These are phyloP conservation scores for Parasteatoda lunata DNA, from an alignment of 2,888 invertebrate species.

Conservation along the genomic window DNA sequence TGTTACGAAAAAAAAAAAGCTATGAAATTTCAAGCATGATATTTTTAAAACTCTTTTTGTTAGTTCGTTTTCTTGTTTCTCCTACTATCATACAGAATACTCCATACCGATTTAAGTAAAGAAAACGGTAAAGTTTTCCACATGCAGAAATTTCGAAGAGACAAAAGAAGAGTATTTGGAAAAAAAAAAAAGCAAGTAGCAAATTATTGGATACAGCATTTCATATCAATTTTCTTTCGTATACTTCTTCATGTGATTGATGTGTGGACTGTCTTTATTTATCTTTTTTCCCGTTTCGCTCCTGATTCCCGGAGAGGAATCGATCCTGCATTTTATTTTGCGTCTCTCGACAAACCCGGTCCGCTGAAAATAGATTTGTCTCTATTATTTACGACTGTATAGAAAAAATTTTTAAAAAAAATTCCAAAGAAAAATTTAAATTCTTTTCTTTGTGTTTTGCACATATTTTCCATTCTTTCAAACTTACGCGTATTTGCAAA, in stretches of 20 bases:
- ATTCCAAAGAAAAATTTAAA: background rate
- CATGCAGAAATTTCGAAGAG: constrained; percentile 24
- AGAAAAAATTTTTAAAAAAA: background rate
- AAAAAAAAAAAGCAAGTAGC: constrained; percentile 33
- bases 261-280: constrained; percentile 45
- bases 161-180: constrained; percentile 8
- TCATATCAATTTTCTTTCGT: constrained; percentile 60
- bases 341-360: constrained; percentile 30
- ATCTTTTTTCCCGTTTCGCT: constrained; percentile 23
- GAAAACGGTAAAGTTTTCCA: constrained; percentile 2
- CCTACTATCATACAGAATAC: background rate
- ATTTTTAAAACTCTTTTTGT: constrained; percentile 8
- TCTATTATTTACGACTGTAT: constrained; percentile 41
- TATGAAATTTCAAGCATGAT: constrained; percentile 44
- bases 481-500: background rate
- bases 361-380: constrained; percentile 44
- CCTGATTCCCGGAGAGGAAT: constrained; percentile 5
- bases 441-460: background rate
- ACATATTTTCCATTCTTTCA: background rate
- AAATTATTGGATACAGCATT: constrained; percentile 61
- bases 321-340: constrained; percentile 35
- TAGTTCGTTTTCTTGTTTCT: background rate
- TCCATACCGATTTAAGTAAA: background rate
- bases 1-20: background rate
- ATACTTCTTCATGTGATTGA: constrained; percentile 45